phyloP scores from a whole-genome alignment of 2,888 invertebrate species.

The Agrochola litura region DNA sequence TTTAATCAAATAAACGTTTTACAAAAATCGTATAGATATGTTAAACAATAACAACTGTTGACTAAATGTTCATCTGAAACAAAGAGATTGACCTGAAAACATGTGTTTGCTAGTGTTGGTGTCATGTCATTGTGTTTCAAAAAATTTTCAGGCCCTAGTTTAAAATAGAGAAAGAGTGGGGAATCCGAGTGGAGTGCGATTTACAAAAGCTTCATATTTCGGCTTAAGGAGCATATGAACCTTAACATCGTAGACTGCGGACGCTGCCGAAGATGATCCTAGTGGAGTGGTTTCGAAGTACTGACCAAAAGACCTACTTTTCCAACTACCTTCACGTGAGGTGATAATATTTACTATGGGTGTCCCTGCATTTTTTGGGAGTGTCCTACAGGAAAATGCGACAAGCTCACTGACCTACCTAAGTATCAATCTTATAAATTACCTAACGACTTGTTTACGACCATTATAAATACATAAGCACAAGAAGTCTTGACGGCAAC shows the following conservation, averaged over 20 bases:
- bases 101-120: neutral
- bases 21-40: too few species aligned
- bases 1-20: too few species aligned
- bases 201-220: neutral
- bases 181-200: neutral
- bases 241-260: neutral
- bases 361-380: neutral
- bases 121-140: neutral
- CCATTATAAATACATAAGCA: neutral
- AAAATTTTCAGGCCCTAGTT: too few species aligned
- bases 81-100: too few species aligned
- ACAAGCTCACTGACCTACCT: neutral
- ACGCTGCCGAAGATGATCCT: neutral
- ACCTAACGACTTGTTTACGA: neutral
- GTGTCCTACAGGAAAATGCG: neutral
- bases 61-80: too few species aligned
- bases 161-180: neutral
- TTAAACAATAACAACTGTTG: too few species aligned
- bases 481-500: constrained; percentile 4
- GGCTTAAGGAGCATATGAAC: neutral
- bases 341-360: neutral
- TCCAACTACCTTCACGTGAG: neutral
- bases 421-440: neutral
- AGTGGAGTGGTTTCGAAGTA: neutral
- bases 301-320: neutral